phyloP scores from a whole-genome alignment of 2,797 vertebrate genomes.

The Emydoidea blandingii region DNA sequence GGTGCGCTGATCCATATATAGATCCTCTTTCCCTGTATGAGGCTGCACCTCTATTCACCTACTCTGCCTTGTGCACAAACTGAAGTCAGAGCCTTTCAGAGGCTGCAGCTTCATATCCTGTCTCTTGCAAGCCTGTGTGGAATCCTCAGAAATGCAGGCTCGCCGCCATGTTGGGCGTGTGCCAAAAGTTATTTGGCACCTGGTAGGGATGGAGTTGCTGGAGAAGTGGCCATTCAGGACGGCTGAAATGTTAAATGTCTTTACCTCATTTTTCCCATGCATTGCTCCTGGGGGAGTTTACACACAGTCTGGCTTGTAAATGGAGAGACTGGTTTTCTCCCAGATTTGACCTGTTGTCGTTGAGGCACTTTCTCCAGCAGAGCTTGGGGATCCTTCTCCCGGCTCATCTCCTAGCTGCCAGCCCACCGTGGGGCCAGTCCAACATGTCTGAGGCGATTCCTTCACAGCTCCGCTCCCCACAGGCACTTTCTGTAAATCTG shows the following conservation, averaged over 20 bases:
- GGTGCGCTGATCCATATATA: neutral
- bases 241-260: neutral
- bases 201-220: neutral
- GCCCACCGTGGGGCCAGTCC: neutral
- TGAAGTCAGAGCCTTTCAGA: neutral
- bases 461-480: neutral
- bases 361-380: neutral
- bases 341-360: neutral
- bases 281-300: neutral
- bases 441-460: neutral
- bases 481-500: neutral
- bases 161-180: neutral
- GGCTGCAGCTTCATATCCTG: neutral
- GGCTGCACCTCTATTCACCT: neutral
- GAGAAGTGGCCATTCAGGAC: neutral
- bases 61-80: neutral
- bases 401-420: neutral
- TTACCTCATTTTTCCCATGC: neutral
- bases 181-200: neutral
- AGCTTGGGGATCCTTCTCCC: neutral
- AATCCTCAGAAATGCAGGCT: neutral
- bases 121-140: neutral
- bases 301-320: neutral
- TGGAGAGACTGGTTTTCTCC: neutral
- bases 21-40: neutral